Evolutionary conservation across 2,113 vertebrate species (phyloP).

Genomic region (Hemicordylus capensis): DNA sequence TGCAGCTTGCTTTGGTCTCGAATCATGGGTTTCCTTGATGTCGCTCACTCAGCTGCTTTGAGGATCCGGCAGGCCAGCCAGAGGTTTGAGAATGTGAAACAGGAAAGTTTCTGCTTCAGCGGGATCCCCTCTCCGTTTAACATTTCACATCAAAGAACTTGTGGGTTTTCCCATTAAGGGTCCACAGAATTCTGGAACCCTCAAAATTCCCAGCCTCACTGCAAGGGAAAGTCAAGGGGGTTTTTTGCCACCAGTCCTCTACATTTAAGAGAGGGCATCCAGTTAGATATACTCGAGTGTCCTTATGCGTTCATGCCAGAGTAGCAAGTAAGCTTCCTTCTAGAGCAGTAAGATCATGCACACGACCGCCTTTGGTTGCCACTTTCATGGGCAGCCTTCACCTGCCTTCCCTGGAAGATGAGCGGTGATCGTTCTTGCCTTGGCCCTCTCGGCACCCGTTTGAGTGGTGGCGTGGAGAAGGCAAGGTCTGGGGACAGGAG

Average conservation of each 20-base stretch:
- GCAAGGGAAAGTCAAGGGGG: background rate
- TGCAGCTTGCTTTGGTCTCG: constrained; percentile 58
- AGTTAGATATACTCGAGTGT: background rate
- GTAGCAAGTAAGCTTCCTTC: background rate
- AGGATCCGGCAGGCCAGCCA: background rate
- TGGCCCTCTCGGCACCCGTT: too few relatives aligned
- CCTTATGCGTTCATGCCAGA: background rate
- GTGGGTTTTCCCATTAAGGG: constrained; percentile 1
- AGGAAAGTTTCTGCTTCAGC: constrained; percentile 29
- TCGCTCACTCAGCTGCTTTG: constrained; percentile 40
- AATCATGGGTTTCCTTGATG: constrained; percentile 53
- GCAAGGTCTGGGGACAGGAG: too few relatives aligned
- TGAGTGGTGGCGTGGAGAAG: too few relatives aligned
- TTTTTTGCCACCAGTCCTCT: background rate
- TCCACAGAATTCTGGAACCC: background rate
- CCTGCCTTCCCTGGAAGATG: too few relatives aligned
- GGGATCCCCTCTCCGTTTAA: constrained; percentile 31
- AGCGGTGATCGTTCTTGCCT: too few relatives aligned
- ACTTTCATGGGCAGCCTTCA: too few relatives aligned
- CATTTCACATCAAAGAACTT: background rate
- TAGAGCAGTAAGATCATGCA: background rate
- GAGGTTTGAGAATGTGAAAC: constrained; percentile 26
- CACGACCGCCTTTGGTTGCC: too few relatives aligned
- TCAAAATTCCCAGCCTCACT: background rate
- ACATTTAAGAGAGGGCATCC: background rate